These are phyloP conservation scores for Hydropsyche tenuis DNA, from an alignment of 1,140 invertebrate genomes.

Conservation along the genomic window DNA sequence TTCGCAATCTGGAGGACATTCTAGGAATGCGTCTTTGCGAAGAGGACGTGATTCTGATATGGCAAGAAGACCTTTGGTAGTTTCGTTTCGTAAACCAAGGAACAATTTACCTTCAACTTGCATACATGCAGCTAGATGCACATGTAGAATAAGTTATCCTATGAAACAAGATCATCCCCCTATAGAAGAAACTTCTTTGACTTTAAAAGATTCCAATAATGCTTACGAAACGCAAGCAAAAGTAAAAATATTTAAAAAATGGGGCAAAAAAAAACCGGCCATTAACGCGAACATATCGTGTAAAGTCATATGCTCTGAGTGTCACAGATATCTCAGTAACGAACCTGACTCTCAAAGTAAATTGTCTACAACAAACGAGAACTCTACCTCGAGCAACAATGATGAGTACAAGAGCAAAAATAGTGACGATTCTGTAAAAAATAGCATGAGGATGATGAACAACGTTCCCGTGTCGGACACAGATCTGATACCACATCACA, in stretches of 20 bases:
- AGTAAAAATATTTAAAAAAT: conserved; percentile 42
- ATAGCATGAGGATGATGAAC: conserved; percentile 23
- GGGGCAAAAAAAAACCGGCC: conserved; percentile 38
- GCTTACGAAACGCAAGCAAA: conserved; percentile 19
- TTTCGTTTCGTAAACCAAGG: conserved; percentile 40
- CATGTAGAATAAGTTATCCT: conserved; percentile 37
- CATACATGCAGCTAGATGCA: conserved; percentile 46
- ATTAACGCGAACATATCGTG: conserved; percentile 32
- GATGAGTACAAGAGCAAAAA: conserved; percentile 7
- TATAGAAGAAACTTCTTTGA: conserved; percentile 29
- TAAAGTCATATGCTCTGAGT: conserved; percentile 45
- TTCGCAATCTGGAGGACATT: conserved; percentile 45
- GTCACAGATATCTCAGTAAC: conserved; percentile 44
- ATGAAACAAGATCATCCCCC: conserved; percentile 31
- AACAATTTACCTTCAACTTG: conserved; percentile 39
- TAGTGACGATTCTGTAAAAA: conserved; percentile 5
- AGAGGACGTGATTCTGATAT: conserved; percentile 39
- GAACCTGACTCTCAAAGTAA: conserved; percentile 31
- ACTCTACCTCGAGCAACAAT: conserved; percentile 25
- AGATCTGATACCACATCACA: conserved; percentile 45
- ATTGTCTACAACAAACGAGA: conserved; percentile 8
- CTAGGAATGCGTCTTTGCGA: conserved; percentile 43
- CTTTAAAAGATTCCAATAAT: background rate
- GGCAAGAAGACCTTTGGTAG: conserved; percentile 43
- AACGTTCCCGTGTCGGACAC: conserved; percentile 29